phyloP scores from a whole-genome alignment of 1,140 invertebrate genomes.

The Ruditapes philippinarum region DNA sequence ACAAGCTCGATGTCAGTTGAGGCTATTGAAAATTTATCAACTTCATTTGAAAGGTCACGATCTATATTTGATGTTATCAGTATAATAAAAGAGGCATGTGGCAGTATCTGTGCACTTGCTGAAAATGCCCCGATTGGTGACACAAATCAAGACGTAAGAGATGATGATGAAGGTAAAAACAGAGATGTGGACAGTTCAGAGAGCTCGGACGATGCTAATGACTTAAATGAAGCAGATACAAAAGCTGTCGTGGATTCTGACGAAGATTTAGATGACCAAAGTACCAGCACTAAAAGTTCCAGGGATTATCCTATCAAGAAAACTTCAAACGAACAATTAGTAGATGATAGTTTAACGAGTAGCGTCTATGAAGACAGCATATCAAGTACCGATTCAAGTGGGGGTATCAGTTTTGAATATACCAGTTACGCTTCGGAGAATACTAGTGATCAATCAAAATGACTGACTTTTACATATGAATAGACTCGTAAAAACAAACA shows the following conservation, averaged over 20 bases:
- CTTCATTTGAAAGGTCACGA: constrained; percentile 42
- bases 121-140: too few species aligned
- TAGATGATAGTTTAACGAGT: neutral
- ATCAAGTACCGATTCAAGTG: neutral
- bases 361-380: neutral
- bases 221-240: neutral
- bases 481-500: too few species aligned
- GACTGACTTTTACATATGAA: too few species aligned
- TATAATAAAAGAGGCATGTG: constrained; percentile 31
- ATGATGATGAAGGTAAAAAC: too few species aligned
- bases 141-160: neutral
- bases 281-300: neutral
- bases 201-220: constrained; percentile 31
- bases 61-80: constrained; percentile 49
- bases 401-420: constrained; percentile 15
- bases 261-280: neutral
- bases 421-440: neutral
- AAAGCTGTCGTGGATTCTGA: neutral
- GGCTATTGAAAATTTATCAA: constrained; percentile 42
- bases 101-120: constrained; percentile 27
- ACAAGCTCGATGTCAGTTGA: neutral
- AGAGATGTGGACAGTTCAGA: constrained; percentile 2
- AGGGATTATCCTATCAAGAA: neutral
- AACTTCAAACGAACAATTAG: neutral
- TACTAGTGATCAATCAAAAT: neutral